Base-by-base conservation (phyloP, 2,888 invertebrate species). In the Muscina levida region DNA sequence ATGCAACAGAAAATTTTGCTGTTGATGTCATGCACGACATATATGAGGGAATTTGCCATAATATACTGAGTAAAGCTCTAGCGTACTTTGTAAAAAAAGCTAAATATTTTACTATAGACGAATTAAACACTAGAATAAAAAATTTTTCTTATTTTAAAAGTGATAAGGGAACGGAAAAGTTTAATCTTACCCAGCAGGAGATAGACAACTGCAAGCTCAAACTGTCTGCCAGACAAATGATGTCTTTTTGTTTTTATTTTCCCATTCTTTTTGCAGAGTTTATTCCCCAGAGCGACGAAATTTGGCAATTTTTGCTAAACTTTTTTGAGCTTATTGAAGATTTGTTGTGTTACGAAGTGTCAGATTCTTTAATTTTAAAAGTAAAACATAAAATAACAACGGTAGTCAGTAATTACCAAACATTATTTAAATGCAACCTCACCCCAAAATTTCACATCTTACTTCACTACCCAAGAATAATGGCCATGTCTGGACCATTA, bases 191-290 rank as follows among this genome's bases (percentile, higher is more conserved):
- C 17, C 3, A n/a, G 1, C 24, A 71, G 11, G 42, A 70, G 26
- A 39, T 62, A 13, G 44, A 62, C 22, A 62, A 44, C 2, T 4
- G 10, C 5, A 44, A 44, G 10, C n/a, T 44, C 2, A 44, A 44
- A 44, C n/a, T 44, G 11, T 44, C 42, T 42, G 37, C 37, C 39
- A 70, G 0, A 51, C 19, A 26, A 17, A 62, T 48, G 26, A 53
- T 42, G 65, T 53, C 71, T 31, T 8, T 67, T 1, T 56, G 70
- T 8, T 59, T 59, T 48, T 59, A 62, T 11, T 72, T 72, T 37
- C 15, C 72, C 10, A 22, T 62, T 1, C 22, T 72, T 1, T 57
- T 71, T 56, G 59, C 46, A n/a, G 71, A 71, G 17, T 46, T 31
- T 26, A 37, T 71, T 15, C 37, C 48, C 1, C 4, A 26, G 8